These are phyloP conservation scores for Opisthocomus hoazin DNA, from an alignment of 2,113 vertebrate species.

Conservation along the genomic window DNA sequence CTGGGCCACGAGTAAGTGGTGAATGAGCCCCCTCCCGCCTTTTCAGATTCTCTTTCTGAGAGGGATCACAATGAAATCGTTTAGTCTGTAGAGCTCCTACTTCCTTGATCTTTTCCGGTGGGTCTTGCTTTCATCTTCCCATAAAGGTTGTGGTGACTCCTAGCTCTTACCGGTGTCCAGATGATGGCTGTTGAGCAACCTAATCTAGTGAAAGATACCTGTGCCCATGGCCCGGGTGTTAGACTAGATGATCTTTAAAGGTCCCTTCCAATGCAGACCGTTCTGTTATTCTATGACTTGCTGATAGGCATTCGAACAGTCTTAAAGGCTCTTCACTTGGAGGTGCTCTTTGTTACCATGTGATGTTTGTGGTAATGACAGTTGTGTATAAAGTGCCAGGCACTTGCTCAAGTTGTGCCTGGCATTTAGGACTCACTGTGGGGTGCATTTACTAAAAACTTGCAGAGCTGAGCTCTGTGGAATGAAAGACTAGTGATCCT, in stretches of 20 bases:
- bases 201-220: not conserved
- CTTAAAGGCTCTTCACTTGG: not conserved
- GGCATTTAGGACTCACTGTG: not conserved
- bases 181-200: not conserved
- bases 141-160: not conserved
- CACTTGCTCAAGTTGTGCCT: not conserved
- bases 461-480: not conserved
- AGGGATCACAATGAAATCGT: not conserved
- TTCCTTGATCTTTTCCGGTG: not conserved
- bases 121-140: not conserved
- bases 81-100: conserved; percentile 10
- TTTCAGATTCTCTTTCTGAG: not conserved
- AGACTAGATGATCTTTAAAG: not conserved
- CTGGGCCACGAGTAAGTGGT: not conserved
- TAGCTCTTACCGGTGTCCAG: not conserved
- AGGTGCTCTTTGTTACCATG: not conserved
- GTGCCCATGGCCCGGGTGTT: rapidly evolving
- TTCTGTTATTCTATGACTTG: not conserved
- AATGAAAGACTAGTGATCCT: not conserved
- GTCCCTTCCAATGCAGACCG: not conserved
- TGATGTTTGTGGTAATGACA: not conserved
- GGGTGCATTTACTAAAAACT: not conserved
- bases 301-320: not conserved
- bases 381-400: not conserved
- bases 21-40: not conserved